Base-by-base conservation (phyloP, 2,888 invertebrate genomes). In the Lasius fuliginosus region DNA sequence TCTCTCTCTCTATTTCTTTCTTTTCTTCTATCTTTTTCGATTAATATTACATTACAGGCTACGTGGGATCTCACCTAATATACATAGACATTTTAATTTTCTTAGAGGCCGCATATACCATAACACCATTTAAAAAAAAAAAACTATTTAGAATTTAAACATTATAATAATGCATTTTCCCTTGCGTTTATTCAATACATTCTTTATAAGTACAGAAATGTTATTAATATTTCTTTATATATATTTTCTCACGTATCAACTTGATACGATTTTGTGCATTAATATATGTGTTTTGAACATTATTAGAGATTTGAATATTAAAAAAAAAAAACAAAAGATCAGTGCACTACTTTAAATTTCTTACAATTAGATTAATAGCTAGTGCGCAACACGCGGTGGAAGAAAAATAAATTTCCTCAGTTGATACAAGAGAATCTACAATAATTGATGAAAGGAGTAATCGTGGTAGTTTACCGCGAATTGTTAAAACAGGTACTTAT, bases 61-160 rank as follows among this genome's bases (percentile, higher is more conserved):
- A 75, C 83, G 84, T 83, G 65, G 53, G 83, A 86, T 86, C 83
- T 88, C 62, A 75, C 58, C 62, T 69, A 64, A 85, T 71, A 64
- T 73, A 84, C 79, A 81, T 40, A 84, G 60, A 82, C 74, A 82
- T 85, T 82, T 87, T 82, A 79, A 82, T 89, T 88, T 86, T 71
- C 71, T 67, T 85, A 67, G 53, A 64, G 82, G 85, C 90, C 92
- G 88, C 87, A 77, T 89, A 86, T 91, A 90, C 88, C 91, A 89
- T 91, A 86, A 91, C 86, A 88, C 86, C 85, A 86, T 88, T 91
- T 92, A 90, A 92, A 92, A 83, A 92, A 36, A 36, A 36, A 36
- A 36, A 36, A 93, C 92, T 93, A 92, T 92, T 88, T 93, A 94
- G 92, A 90, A 92, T 92, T 91, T 94, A 94, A 79, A 92, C 88